Percentiles rank a stretch among this genome's conserved stretches.
These are phyloP conservation scores for Clepsis dumicolana DNA, from an alignment of 2,888 invertebrate species.

Conservation along the genomic window DNA sequence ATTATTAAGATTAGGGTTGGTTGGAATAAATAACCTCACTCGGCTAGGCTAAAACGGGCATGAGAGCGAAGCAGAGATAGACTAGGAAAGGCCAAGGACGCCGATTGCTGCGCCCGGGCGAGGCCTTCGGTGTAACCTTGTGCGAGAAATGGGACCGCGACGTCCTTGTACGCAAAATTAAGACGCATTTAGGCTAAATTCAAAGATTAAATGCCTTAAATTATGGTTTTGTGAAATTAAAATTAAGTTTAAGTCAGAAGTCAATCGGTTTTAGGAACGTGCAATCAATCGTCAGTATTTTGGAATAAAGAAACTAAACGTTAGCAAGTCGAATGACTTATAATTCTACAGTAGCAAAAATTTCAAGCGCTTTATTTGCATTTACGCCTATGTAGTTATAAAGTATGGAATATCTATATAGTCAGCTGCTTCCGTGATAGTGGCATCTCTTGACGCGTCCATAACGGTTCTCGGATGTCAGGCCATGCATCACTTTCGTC, in stretches of 20 bases:
- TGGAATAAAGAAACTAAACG: not conserved
- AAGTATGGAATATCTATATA: not conserved
- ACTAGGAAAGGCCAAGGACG: constrained; percentile 68
- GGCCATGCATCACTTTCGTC: constrained; percentile 58
- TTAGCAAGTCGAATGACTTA: not conserved
- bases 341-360: not conserved
- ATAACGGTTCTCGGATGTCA: constrained; percentile 42
- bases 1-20: not conserved
- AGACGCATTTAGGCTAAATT: constrained; percentile 2
- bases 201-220: not conserved
- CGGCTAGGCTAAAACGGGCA: constrained; percentile 29
- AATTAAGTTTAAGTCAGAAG: no score
- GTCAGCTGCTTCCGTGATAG: constrained; percentile 19
- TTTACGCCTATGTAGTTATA: not conserved
- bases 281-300: no score
- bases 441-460: constrained; percentile 31
- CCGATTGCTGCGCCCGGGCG: constrained; percentile 57
- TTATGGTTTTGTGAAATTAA: not conserved
- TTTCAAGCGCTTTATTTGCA: not conserved
- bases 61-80: constrained; percentile 51
- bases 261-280: no score
- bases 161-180: constrained; percentile 58
- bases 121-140: constrained; percentile 67
- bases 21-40: not conserved
- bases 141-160: constrained; percentile 54